A percentile compares a stretch with the other conserved stretches of the same genome.
Evolutionary conservation across 2,797 vertebrate species (phyloP).

Genomic region (Mormyrus hasselquistii): DNA sequence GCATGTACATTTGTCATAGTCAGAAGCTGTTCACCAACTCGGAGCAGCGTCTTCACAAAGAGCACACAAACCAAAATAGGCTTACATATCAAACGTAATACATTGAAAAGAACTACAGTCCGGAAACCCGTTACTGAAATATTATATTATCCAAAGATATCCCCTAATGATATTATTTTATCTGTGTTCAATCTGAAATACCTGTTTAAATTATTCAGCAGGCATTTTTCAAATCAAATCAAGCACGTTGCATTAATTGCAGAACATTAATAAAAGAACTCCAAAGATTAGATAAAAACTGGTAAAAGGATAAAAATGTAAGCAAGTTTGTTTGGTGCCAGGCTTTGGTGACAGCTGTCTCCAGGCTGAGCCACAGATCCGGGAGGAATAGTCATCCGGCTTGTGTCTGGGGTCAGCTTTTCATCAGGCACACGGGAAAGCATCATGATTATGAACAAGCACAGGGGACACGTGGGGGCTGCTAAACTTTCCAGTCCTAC

Average conservation of each 20-base stretch:
- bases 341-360: background rate
- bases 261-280: background rate
- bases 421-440: conserved; percentile 50
- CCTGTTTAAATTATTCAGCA: background rate
- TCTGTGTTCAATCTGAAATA: background rate
- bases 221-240: background rate
- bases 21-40: background rate
- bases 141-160: background rate
- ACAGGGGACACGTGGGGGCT: background rate
- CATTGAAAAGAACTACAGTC: background rate
- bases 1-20: background rate
- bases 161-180: background rate
- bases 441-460: background rate
- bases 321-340: background rate
- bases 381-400: background rate
- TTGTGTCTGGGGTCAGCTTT: background rate
- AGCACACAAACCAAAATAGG: background rate
- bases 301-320: background rate
- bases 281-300: background rate
- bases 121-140: background rate
- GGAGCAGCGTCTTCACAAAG: background rate
- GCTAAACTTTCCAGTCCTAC: background rate
- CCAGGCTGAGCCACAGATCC: background rate
- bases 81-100: background rate
- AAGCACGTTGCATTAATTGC: background rate